These are phyloP conservation scores for Drosophila affinis DNA, from an alignment of 2,888 invertebrate genomes.

Conservation along the genomic window DNA sequence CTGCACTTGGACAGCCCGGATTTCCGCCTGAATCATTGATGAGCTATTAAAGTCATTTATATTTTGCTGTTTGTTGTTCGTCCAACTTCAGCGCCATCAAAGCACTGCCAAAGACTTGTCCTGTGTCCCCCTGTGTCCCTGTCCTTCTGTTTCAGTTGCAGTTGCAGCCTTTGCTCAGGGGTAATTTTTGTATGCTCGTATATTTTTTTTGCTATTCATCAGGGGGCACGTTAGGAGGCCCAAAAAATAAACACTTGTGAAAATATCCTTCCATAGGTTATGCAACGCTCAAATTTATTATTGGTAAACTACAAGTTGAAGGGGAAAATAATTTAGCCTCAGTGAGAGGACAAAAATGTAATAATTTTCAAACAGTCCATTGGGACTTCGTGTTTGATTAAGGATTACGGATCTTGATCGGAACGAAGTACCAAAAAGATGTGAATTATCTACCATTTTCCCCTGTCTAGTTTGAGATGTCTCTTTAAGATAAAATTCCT, in stretches of 20 bases:
- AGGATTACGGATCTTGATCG: not conserved
- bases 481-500: too few relatives aligned
- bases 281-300: too few relatives aligned
- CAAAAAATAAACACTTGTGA: too few relatives aligned
- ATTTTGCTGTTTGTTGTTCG: slow-evolving; percentile 74
- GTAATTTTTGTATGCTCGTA: not conserved
- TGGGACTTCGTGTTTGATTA: too few relatives aligned
- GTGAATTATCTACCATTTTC: too few relatives aligned
- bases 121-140: too few relatives aligned
- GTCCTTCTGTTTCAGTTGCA: not conserved
- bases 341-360: not conserved
- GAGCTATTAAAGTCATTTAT: slow-evolving; percentile 84
- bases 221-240: too few relatives aligned
- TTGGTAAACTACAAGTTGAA: not conserved
- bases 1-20: slow-evolving; percentile 83
- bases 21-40: slow-evolving; percentile 84
- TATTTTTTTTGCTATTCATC: too few relatives aligned
- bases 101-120: not conserved
- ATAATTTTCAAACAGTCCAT: not conserved
- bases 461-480: too few relatives aligned
- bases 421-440: too few relatives aligned
- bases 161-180: not conserved
- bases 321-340: too few relatives aligned
- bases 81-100: slow-evolving; percentile 34
- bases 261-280: too few relatives aligned